A percentile compares a stretch with the other conserved stretches of the same genome.
Evolutionary conservation across 2,888 invertebrate genomes (phyloP).

Genomic region (Podabrus alpinus): DNA sequence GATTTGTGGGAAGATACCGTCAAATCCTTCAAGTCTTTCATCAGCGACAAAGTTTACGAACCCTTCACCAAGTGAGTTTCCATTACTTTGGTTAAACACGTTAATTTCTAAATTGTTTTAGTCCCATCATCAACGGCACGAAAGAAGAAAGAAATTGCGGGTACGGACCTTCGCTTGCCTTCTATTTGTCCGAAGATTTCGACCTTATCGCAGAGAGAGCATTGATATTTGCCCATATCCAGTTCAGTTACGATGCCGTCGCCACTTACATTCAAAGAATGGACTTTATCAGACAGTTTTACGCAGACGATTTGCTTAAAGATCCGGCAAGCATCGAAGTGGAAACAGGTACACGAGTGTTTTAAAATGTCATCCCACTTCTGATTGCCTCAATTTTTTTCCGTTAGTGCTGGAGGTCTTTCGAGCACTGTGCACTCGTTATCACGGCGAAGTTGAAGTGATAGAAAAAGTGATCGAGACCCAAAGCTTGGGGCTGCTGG

Average conservation of each 20-base stretch:
- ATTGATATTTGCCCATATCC: constrained; percentile 63
- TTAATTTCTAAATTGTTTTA: constrained; percentile 44
- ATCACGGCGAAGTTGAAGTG: constrained; percentile 69
- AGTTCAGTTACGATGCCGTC: constrained; percentile 66
- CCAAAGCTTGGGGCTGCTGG: constrained; percentile 74
- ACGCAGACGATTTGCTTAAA: constrained; percentile 69
- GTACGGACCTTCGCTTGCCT: constrained; percentile 70
- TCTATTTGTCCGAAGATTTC: constrained; percentile 71
- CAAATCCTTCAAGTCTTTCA: constrained; percentile 70
- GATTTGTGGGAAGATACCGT: constrained; percentile 71
- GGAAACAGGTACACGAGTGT: constrained; percentile 59
- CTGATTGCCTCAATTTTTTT: background rate
- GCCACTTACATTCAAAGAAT: constrained; percentile 69
- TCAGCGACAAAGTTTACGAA: constrained; percentile 70
- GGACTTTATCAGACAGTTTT: constrained; percentile 68
- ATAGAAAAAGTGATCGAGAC: constrained; percentile 69
- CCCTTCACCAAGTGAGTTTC: constrained; percentile 70
- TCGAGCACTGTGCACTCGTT: constrained; percentile 68
- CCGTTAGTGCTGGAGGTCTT: constrained; percentile 65
- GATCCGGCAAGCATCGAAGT: constrained; percentile 65
- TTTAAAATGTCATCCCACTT: background rate
- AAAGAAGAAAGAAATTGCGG: constrained; percentile 78
- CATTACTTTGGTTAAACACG: background rate
- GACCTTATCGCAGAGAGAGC: constrained; percentile 59
- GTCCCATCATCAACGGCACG: constrained; percentile 82